phyloP scores from a whole-genome alignment of 2,113 vertebrate genomes.

The Nematolebias whitei region DNA sequence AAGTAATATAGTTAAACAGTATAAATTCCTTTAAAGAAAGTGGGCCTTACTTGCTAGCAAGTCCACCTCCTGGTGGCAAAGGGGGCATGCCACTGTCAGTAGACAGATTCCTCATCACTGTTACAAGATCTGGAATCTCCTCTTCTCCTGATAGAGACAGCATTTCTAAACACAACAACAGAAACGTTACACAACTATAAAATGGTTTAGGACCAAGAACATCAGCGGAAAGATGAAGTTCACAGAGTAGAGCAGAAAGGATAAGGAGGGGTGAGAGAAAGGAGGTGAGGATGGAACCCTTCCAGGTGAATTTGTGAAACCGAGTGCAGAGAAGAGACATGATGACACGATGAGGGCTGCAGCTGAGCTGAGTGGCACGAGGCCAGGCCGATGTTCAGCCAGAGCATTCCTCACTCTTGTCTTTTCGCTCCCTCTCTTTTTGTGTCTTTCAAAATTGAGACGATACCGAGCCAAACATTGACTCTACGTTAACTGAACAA shows the following conservation, averaged over 20 bases:
- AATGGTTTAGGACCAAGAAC: constrained; percentile 7
- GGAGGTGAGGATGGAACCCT: constrained; percentile 20
- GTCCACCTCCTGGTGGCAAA: constrained; percentile 96
- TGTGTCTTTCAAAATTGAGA: constrained; percentile 32
- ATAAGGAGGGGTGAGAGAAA: constrained; percentile 7
- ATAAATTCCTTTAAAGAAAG: not conserved
- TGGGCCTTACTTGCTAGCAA: constrained; percentile 92
- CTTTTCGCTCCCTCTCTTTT: constrained; percentile 14
- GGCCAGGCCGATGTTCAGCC: constrained; percentile 78
- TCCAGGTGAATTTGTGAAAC: constrained; percentile 17
- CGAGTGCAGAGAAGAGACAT: constrained; percentile 3
- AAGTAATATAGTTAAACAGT: not conserved
- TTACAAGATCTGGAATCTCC: constrained; percentile 93
- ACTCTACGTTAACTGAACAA: constrained; percentile 17
- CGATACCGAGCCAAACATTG: constrained; percentile 55
- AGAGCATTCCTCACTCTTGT: constrained; percentile 69
- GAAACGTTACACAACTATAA: constrained; percentile 26
- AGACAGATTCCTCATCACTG: constrained; percentile 94
- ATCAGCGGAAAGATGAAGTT: constrained; percentile 5
- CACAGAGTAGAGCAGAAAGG: not conserved
- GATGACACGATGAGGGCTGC: constrained; percentile 39
- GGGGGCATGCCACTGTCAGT: constrained; percentile 90
- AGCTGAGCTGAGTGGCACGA: constrained; percentile 59
- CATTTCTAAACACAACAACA: constrained; percentile 84
- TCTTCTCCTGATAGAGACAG: constrained; percentile 91